A percentile compares a stretch with the other conserved stretches of the same genome.
Conservation (phyloP, 2,888 invertebrate genomes). For the Dolichomitus sp. region DNA sequence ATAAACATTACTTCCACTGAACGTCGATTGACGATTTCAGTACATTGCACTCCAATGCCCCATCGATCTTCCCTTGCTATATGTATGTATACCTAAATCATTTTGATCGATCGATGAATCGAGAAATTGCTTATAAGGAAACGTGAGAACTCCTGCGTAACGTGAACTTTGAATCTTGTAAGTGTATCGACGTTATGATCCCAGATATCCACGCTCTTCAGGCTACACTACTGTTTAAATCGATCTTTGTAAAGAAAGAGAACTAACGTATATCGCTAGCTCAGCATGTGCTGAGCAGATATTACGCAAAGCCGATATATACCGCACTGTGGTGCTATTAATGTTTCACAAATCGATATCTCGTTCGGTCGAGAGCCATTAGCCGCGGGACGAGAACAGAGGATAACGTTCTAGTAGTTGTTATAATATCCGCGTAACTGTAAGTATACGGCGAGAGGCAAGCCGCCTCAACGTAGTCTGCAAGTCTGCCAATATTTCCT, state of each 20-base stretch:
- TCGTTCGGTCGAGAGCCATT: conserved; percentile 52
- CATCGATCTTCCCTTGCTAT: neutral
- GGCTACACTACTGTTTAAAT: neutral
- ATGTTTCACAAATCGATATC: conserved; percentile 51
- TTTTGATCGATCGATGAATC: conserved; percentile 15
- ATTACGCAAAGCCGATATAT: conserved; percentile 57
- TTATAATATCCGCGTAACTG: conserved; percentile 17
- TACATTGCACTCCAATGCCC: neutral
- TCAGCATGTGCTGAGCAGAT: conserved; percentile 6
- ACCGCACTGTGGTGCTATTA: conserved; percentile 26
- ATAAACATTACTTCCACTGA: neutral
- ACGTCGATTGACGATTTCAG: neutral
- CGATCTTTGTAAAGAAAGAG: neutral
- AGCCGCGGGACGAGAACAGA: conserved; percentile 49
- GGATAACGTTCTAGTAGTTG: conserved; percentile 27
- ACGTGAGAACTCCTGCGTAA: conserved; percentile 44
- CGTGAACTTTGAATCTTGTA: conserved; percentile 4
- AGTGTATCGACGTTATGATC: neutral
- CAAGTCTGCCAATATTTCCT: conserved; percentile 51
- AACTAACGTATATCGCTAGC: conserved; percentile 2
- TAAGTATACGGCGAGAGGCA: conserved; percentile 5
- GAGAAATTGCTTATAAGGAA: conserved; percentile 7
- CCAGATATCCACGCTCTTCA: conserved; percentile 2
- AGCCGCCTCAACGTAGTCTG: neutral
- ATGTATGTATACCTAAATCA: conserved; percentile 5